Base-by-base conservation (phyloP, 2,888 invertebrate genomes). In the Nasonovia ribisnigri region DNA sequence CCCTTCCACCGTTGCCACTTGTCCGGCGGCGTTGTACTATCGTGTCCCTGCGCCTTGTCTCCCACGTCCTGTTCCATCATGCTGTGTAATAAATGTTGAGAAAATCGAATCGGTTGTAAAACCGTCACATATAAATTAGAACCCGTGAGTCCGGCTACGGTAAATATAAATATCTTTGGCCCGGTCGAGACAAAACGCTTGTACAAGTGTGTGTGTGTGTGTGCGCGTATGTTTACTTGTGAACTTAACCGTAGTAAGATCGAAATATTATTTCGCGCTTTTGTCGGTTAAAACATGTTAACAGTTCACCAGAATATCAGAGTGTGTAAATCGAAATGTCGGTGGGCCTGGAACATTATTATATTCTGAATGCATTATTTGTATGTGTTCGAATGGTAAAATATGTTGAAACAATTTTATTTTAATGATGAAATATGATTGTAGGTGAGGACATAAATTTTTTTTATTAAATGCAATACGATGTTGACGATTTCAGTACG, bases 61-160 rank as follows among this genome's bases (percentile, higher is more conserved):
- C 42, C n/a, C 6, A 11, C 20, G 84, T 54, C 36, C n/a, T 36
- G n/a, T 46, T 13, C 46, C 60, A 16, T 43, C 48, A n/a, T 26
- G 6, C n/a, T 84, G 10, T 11, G 43, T 67, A 88, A 88, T 92
- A 92, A 92, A 92, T 92, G 92, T 92, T 77, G 92, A 92, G 88
- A 88, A 92, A 92, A 92, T 92, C 88, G 92, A 88, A 92, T 88
- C 88, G 88, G 88, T 92, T 77, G 92, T 92, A 92, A 92, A 88
- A 77, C 92, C 43, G 88, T 92, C 88, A 88, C 88, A 43, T 88
- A 88, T 92, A 92, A 92, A 92, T 92, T 88, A 92, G 42, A 92
- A 48, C 48, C 24, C 20, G 86, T 46, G 48, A 20, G n/a, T 88
- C 29, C 60, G 24, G 51, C 77, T 13, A 67, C 60, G 60, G 84